A percentile compares a stretch with the other conserved stretches of the same genome.
Conservation (phyloP, 2,888 invertebrate species). For the Druceiella hillmani region DNA sequence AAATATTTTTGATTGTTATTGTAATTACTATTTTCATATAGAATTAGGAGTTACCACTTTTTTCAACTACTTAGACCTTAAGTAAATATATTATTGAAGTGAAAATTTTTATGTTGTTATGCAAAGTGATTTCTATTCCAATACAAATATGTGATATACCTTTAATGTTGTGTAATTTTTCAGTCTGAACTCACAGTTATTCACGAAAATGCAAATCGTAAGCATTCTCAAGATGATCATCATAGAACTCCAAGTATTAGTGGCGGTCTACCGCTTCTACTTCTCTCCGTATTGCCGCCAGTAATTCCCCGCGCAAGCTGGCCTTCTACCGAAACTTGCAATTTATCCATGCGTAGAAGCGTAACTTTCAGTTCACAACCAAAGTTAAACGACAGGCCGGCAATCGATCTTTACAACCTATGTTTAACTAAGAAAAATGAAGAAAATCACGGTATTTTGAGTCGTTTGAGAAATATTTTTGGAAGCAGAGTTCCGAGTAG, state of each 20-base stretch:
- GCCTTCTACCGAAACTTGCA: conserved; percentile 66
- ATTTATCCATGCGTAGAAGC: conserved; percentile 52
- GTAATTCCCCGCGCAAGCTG: conserved; percentile 72
- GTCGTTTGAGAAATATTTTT: conserved; percentile 55
- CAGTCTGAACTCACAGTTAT: conserved; percentile 17
- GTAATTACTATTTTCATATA: no score
- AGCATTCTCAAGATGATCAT: conserved; percentile 22
- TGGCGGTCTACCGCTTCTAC: conserved; percentile 63
- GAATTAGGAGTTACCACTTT: no score
- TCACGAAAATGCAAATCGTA: conserved; percentile 17
- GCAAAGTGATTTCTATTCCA: no score
- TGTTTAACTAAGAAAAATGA: conserved; percentile 51
- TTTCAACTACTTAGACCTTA: no score
- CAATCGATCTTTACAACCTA: conserved; percentile 55
- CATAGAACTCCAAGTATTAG: conserved; percentile 60
- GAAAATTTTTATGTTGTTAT: no score
- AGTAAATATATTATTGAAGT: no score
- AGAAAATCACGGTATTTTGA: conserved; percentile 51
- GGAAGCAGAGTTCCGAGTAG: conserved; percentile 58
- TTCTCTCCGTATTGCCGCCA: conserved; percentile 67
- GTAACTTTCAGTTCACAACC: conserved; percentile 63
- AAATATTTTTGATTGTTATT: no score
- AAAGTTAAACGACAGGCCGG: conserved; percentile 54
- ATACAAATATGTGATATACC: no score
- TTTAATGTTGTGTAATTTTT: conserved; percentile 4